Evolutionary conservation across 2,113 vertebrate genomes (phyloP).

Genomic region (Sebastes schlegelii): DNA sequence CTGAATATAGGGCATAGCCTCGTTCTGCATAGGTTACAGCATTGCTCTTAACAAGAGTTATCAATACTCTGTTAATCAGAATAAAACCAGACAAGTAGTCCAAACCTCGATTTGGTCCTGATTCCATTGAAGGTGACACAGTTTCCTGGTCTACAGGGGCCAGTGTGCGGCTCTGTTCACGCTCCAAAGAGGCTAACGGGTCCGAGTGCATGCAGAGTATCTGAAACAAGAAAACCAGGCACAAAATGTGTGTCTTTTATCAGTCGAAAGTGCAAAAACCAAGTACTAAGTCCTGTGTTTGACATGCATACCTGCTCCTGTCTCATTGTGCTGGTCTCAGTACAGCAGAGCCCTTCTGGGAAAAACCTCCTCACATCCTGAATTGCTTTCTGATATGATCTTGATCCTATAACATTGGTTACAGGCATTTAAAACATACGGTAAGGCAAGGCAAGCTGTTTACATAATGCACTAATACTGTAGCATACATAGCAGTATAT

Average conservation of each 20-base stretch:
- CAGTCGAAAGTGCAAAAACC: not conserved
- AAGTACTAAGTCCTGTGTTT: not conserved
- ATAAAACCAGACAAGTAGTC: not conserved
- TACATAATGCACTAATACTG: not conserved
- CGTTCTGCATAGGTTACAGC: not conserved
- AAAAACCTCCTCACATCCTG: constrained; percentile 81
- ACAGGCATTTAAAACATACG: not conserved
- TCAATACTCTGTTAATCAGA: not conserved
- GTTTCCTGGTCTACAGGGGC: not conserved
- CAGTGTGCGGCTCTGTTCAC: constrained; percentile 37
- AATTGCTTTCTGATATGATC: constrained; percentile 75
- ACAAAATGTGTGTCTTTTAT: not conserved
- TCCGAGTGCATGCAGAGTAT: constrained; percentile 57
- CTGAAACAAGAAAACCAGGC: constrained; percentile 35
- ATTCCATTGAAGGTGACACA: not conserved
- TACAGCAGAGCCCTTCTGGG: constrained; percentile 80
- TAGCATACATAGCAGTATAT: constrained; percentile 1
- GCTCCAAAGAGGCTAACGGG: constrained; percentile 36
- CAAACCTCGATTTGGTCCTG: constrained; percentile 34
- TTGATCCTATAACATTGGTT: constrained; percentile 71
- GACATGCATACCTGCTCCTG: constrained; percentile 76
- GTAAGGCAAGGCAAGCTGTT: not conserved
- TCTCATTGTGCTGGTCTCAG: constrained; percentile 59
- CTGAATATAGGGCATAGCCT: not conserved
- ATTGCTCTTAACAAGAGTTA: not conserved